Percentiles rank a stretch among this genome's conserved stretches.
Evolutionary conservation across 2,888 invertebrate genomes (phyloP).

Genomic region (Melipona bicolor): DNA sequence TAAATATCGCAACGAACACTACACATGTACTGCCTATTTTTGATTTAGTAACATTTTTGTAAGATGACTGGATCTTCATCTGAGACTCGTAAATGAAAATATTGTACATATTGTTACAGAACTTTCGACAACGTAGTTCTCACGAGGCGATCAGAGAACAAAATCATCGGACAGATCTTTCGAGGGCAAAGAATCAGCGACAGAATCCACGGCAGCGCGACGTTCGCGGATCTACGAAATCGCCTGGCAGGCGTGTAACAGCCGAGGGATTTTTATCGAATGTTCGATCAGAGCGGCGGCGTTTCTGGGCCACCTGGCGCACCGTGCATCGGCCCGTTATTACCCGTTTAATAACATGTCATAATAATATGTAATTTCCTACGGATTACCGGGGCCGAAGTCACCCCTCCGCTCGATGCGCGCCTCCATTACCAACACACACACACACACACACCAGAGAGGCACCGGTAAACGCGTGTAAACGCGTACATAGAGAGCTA

Average conservation of each 20-base stretch:
- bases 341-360: constrained; percentile 79
- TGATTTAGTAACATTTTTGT: too few relatives aligned
- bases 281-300: constrained; percentile 64
- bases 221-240: not conserved
- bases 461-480: not conserved
- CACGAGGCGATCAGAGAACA: not conserved
- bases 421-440: constrained; percentile 2
- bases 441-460: not conserved
- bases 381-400: constrained; percentile 57
- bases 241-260: constrained; percentile 16
- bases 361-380: constrained; percentile 77
- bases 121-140: not conserved
- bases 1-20: too few relatives aligned
- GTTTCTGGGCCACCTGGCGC: constrained; percentile 70
- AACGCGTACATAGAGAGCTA: not conserved
- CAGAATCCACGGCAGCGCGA: constrained; percentile 7
- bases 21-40: too few relatives aligned
- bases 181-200: not conserved
- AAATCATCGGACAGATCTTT: not conserved
- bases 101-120: too few relatives aligned
- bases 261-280: constrained; percentile 62
- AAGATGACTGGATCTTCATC: too few relatives aligned
- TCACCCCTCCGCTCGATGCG: constrained; percentile 21
- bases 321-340: constrained; percentile 67
- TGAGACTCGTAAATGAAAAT: too few relatives aligned